These are phyloP conservation scores for Donacobius atricapilla DNA, from an alignment of 2,113 vertebrate species.

Conservation along the genomic window DNA sequence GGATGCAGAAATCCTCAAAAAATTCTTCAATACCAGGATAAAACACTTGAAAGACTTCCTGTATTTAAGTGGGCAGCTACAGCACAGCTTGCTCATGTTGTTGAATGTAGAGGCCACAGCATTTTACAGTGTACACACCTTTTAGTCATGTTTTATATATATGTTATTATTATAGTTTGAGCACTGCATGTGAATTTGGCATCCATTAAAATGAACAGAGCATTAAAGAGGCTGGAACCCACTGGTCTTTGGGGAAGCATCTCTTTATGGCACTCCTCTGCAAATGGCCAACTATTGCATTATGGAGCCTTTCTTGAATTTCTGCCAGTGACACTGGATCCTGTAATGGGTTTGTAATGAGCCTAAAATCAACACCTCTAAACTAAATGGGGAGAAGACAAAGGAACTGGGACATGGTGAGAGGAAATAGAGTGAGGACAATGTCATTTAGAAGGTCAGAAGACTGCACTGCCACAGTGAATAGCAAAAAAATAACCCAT, in stretches of 20 bases:
- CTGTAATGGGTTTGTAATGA: neutral
- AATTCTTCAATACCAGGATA: neutral
- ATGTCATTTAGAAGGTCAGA: neutral
- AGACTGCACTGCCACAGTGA: neutral
- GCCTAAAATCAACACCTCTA: slow-evolving; percentile 10
- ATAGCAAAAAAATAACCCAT: neutral
- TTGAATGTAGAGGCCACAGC: neutral
- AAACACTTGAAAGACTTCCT: neutral
- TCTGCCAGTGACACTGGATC: neutral
- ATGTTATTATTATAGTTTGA: neutral
- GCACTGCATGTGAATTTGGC: neutral
- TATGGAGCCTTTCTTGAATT: neutral
- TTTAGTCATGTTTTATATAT: neutral
- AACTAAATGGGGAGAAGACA: neutral
- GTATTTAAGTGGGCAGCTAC: neutral
- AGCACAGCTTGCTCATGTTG: neutral
- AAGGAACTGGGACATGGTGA: neutral
- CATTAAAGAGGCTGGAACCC: neutral
- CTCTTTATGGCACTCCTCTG: neutral
- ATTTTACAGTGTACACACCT: neutral
- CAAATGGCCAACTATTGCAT: neutral
- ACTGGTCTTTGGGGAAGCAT: neutral
- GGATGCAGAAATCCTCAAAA: neutral
- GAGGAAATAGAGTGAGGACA: neutral
- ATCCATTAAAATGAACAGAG: neutral